Base-by-base conservation (phyloP, 2,797 vertebrate genomes). In the Catostomus latipinnis region DNA sequence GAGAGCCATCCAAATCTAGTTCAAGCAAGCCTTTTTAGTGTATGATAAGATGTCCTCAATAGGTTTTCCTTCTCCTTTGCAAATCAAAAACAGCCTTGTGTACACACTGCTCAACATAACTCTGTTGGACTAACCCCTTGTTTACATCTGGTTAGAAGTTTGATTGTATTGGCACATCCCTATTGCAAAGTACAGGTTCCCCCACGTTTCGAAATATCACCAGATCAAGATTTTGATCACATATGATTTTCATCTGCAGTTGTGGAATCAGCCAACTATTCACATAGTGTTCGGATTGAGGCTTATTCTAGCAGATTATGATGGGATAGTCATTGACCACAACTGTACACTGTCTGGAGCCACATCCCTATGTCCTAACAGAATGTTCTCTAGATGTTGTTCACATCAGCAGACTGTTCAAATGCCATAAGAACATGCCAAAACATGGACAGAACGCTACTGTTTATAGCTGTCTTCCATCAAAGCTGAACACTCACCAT, bases 81-180 rank as follows among this genome's bases (percentile, higher is more conserved):
- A 78, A 63, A 34, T 34, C 34, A 34, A 34, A 4, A 34, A 34
- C 34, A 34, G 34, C 34, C 34, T 34, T 34, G 34, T 34, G 34
- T 34, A 34, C 34, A 34, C 34, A 34, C 34, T 34, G 34, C 34
- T 34, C 34, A 34, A 34, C 34, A 34, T 34, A 34, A 34, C 2
- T 34, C 34, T 34, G 34, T 34, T 34, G 34, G 34, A 81, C n/a
- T 14, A 57, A n/a, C 13, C 16, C 46, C n/a, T 85, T 81, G 69
- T 80, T 81, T 72, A 69, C 70, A 53, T 78, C 53, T 18, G 54
- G 78, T 14, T 56, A 65, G 52, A 83, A 71, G 61, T 61, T 54
- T 60, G 18, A 74, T 43, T 62, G 66, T 71, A 68, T 22, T 7
- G 12, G 57, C 67, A 71, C 69, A 78, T 82, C 84, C 56, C 52